A percentile compares a stretch with the other conserved stretches of the same genome.
Evolutionary conservation across 2,113 vertebrate genomes (phyloP).

Genomic region (Halichoerus grypus): DNA sequence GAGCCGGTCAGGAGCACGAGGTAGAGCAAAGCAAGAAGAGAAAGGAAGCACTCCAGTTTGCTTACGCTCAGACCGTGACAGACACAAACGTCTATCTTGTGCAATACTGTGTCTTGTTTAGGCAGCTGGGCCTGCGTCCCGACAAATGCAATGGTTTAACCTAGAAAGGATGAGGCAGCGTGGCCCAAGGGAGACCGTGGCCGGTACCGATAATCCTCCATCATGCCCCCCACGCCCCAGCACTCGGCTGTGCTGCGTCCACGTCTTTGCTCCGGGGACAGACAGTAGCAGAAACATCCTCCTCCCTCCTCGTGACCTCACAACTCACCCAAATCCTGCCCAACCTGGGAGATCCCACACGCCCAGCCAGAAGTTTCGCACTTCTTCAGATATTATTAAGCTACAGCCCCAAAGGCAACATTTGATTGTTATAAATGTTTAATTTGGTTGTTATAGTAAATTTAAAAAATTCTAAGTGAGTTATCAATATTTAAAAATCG

Average conservation of each 20-base stretch:
- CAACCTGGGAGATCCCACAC: neutral
- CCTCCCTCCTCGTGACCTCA: neutral
- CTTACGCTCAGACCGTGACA: neutral
- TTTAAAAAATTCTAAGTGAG: neutral
- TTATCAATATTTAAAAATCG: conserved; percentile 36
- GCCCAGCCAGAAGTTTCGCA: neutral
- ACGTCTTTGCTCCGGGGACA: neutral
- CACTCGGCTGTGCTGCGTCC: neutral
- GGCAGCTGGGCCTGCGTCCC: neutral
- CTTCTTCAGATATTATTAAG: neutral
- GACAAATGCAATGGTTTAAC: neutral
- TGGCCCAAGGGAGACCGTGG: too few species aligned
- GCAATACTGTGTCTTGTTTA: neutral
- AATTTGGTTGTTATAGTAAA: neutral
- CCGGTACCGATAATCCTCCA: too few species aligned
- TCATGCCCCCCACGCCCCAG: neutral
- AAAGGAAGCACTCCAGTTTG: neutral
- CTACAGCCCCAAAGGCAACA: neutral
- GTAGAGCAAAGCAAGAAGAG: neutral
- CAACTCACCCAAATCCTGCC: neutral
- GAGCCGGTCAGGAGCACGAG: neutral
- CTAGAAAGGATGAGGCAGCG: neutral
- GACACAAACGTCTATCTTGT: neutral
- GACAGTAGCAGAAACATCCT: neutral
- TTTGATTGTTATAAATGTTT: neutral